Conservation (phyloP, 2,888 invertebrate genomes). For the Apodemia mormo region DNA sequence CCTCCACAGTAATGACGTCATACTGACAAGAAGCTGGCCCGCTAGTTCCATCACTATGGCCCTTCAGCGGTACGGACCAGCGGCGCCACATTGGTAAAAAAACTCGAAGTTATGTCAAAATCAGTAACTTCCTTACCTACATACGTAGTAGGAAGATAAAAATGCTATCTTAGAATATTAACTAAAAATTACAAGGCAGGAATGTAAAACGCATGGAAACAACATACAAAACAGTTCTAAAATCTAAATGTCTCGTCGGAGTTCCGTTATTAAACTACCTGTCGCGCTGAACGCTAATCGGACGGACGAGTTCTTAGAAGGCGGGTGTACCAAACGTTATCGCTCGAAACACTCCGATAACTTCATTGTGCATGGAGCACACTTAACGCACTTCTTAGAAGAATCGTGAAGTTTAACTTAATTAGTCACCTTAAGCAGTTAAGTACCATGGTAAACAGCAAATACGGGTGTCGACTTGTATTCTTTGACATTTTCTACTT, state of each 20-base stretch:
- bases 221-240: slow-evolving; percentile 23
- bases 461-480: slow-evolving; percentile 11
- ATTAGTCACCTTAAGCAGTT: slow-evolving; percentile 44
- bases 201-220: slow-evolving; percentile 19
- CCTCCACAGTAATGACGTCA: no score
- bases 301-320: slow-evolving; percentile 68
- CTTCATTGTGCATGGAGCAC: slow-evolving; percentile 65
- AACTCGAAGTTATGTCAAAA: no score
- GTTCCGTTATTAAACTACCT: slow-evolving; percentile 77
- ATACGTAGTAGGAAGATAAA: no score
- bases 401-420: slow-evolving; percentile 54
- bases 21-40: no score
- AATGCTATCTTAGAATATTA: no score
- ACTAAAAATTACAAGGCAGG: slow-evolving; percentile 48
- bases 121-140: no score
- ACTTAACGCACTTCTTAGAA: slow-evolving; percentile 61
- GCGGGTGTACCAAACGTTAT: slow-evolving; percentile 76
- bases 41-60: no score
- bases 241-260: slow-evolving; percentile 55
- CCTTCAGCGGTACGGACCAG: no score
- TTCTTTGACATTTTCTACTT: background rate
- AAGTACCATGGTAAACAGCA: slow-evolving; percentile 6
- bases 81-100: no score
- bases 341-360: slow-evolving; percentile 73
- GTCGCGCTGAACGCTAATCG: slow-evolving; percentile 56